Base-by-base conservation (phyloP, 1,140 invertebrate genomes). In the Euura lappo region DNA sequence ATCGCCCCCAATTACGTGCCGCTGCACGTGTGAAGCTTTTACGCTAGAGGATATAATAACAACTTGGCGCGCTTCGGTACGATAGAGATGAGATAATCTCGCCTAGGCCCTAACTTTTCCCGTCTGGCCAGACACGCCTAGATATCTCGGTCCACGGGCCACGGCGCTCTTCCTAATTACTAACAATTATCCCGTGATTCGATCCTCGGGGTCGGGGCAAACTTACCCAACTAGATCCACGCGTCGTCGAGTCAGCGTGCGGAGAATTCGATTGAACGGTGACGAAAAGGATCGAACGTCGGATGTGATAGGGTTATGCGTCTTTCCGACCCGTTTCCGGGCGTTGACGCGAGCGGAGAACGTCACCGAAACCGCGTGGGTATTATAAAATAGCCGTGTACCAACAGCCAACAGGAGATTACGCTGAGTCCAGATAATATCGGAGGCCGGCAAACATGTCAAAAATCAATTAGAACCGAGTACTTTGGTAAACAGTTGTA, bases 401-500 rank as follows among this genome's bases (percentile, higher is more conserved):
- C 28, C 28, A 28, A 28, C 0, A 28, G 28, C 28, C 60, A 68
- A 68, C 66, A 68, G 44, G 66, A 68, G 13, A 68, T 68, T 13
- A 44, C 51, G 66, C 3, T 2, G 10, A 8, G 66, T 68, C 6
- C 42, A 68, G 66, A 68, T 68, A 68, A 68, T 68, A 68, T 42
- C 3, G 13, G 13, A 68, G 66, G 4, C 13, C 42, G 8, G 44
- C 44, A 68, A 68, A 68, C 66, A 44, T 68, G 66, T 68, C 66
- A 68, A 68, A 28, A 68, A 68, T 68, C 66, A 68, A 68, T 68
- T 68, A 68, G 42, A 68, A 42, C 44, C 66, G 8, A 68, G 66
- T 44, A 68, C 44, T 8, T 68, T 44, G 66, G 66, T 68, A 68
- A 68, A 68, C 66, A 68, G 44, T 68, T 68, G 66, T 68, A 68